These are phyloP conservation scores for Dione juno DNA, from an alignment of 2,888 invertebrate species.

Conservation along the genomic window DNA sequence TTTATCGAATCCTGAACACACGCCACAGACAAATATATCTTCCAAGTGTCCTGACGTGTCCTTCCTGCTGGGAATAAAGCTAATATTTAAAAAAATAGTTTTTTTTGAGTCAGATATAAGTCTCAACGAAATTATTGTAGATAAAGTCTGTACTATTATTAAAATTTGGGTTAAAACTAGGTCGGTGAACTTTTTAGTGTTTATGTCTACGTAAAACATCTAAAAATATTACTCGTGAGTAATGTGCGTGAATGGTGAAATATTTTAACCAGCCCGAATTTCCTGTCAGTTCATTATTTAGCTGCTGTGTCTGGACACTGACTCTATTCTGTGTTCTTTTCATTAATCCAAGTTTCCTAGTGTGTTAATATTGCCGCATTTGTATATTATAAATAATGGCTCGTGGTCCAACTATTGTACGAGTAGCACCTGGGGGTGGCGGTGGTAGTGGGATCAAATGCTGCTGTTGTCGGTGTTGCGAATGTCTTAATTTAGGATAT, in stretches of 20 bases:
- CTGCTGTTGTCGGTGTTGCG: conserved; percentile 90
- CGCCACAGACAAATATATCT: conserved; percentile 60
- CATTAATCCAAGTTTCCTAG: not conserved
- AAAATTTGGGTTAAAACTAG: conserved; percentile 42
- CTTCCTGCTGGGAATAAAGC: conserved; percentile 28
- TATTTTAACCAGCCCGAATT: conserved; percentile 66
- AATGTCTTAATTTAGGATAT: conserved; percentile 90
- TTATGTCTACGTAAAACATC: conserved; percentile 59
- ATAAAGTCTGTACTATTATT: not conserved
- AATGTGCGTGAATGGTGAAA: conserved; percentile 68
- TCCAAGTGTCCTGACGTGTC: conserved; percentile 52
- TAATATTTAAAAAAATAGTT: not conserved
- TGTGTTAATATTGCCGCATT: not conserved
- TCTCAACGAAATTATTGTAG: not conserved
- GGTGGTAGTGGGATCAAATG: conserved; percentile 85
- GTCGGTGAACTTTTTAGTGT: conserved; percentile 49
- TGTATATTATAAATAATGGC: conserved; percentile 57
- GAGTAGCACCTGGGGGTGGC: conserved; percentile 65
- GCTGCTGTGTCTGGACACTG: conserved; percentile 35
- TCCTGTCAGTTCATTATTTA: conserved; percentile 60
- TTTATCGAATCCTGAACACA: conserved; percentile 60
- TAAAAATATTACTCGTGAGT: conserved; percentile 79
- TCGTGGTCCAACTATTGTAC: conserved; percentile 78
- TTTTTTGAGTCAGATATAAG: not conserved
- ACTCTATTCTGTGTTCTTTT: not conserved